Conservation (phyloP, 1,140 invertebrate species). For the Trachelipus rathkii region DNA sequence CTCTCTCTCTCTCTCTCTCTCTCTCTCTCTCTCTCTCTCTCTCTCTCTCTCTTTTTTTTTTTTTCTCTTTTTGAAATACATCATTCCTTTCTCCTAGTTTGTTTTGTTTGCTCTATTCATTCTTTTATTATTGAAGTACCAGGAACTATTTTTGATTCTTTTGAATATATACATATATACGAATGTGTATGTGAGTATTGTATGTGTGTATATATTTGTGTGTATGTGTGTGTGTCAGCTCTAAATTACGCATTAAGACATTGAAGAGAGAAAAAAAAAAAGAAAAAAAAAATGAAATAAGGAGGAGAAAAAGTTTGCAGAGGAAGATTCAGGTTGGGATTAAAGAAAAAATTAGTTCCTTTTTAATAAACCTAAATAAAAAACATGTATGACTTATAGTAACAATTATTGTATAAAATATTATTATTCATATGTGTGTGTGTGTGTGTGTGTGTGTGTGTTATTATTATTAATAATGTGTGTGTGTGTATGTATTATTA, state of each 20-base stretch:
- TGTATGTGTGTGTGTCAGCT: not conserved
- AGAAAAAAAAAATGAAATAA: not conserved
- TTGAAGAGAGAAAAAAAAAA: not conserved
- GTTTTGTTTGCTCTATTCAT: not conserved
- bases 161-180: not conserved
- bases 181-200: no score
- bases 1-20: not conserved
- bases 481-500: no score
- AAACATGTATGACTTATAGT: no score
- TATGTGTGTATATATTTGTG: no score
- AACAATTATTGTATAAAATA: no score
- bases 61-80: not conserved
- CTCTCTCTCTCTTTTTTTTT: not conserved
- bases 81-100: not conserved
- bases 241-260: slow-evolving; percentile 8
- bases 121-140: slow-evolving; percentile 3
- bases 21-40: not conserved
- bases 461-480: no score
- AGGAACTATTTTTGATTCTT: not conserved
- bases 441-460: no score
- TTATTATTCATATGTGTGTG: no score
- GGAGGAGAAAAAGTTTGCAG: no score
- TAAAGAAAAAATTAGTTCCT: no score
- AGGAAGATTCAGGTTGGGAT: no score
- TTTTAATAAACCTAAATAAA: no score